A percentile compares a stretch with the other conserved stretches of the same genome.
Evolutionary conservation across 2,797 vertebrate genomes (phyloP).

Genomic region (Manis pentadactyla): DNA sequence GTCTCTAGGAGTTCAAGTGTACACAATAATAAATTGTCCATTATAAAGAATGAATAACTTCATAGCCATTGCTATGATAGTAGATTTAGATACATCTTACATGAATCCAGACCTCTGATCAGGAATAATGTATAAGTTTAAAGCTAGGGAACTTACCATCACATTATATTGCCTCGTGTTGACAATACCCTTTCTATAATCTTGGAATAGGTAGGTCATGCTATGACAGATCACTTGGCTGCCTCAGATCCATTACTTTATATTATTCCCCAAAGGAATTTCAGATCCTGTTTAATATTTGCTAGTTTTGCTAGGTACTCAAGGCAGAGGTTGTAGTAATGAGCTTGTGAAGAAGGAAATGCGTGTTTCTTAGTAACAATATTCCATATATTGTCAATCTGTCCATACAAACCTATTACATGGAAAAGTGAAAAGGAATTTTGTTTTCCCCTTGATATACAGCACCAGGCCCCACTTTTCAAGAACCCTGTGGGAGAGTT

Average conservation of each 20-base stretch:
- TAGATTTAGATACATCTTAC: neutral
- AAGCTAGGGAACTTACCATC: neutral
- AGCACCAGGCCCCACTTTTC: conserved; percentile 10
- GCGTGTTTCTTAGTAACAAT: conserved; percentile 64
- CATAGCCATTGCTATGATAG: neutral
- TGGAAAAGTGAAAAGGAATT: conserved; percentile 70
- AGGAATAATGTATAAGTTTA: neutral
- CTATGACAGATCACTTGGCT: neutral
- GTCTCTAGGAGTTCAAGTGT: neutral
- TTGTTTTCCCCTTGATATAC: conserved; percentile 64
- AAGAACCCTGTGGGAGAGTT: conserved; percentile 54
- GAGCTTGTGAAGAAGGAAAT: conserved; percentile 66
- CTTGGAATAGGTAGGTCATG: neutral
- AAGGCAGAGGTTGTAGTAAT: conserved; percentile 35
- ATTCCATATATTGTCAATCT: conserved; percentile 74
- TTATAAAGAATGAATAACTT: conserved; percentile 23
- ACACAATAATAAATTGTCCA: neutral
- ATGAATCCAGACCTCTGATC: neutral
- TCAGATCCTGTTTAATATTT: conserved; percentile 69
- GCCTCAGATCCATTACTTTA: neutral
- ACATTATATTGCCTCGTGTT: neutral
- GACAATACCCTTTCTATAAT: neutral
- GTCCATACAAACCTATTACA: conserved; percentile 59
- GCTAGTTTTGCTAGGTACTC: conserved; percentile 49
- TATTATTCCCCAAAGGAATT: conserved; percentile 46